Evolutionary conservation across 1,140 invertebrate species (phyloP), one percentile per base, ranked within the genome.

Genomic region (Ctenoplectra terminalis): DNA sequence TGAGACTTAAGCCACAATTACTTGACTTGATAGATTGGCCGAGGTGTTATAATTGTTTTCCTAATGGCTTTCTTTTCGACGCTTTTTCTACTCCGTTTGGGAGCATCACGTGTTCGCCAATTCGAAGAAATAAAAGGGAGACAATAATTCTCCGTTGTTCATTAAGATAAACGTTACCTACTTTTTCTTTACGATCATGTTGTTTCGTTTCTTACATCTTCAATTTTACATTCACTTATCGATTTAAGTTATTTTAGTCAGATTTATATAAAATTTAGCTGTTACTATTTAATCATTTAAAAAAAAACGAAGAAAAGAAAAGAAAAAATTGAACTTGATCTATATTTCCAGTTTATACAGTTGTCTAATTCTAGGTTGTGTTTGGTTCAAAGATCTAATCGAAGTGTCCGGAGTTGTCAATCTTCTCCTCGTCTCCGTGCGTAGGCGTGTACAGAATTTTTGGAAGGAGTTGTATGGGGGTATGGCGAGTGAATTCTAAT

Each of bases 31-130:
- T 67, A 31, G 64, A 67, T 67, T 20, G 43, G 26, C 20, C 15
- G 26, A 67, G 43, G 64, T 67, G 64, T 67, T 67, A 48, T 48
- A 48, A 67, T 67, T 48, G 43, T 67, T 67, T 48, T 34, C 26
- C 64, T 48, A 67, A 67, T 67, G 26, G 64, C n/a, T 61, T 71
- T 56, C n/a, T 46, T 34, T 29, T 48, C 20, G 1, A n/a, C n/a
- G 9, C 37, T 60, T 29, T 34, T 43, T 34, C 20, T 7, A 6
- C 0, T 61, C 31, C 2, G n/a, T 23, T 9, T 20, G 7, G 7
- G 1, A n/a, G 9, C 43, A 13, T 31, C 20, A 13, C 26, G 7
- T 23, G 40, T 48, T 46, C 37, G 15, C 13, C 26, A 43, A 66
- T 29, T 66, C 8, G 26, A 26, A 13, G 26, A 20, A 46, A 29